phyloP scores from a whole-genome alignment of 2,797 vertebrate species.

The Sebastes matsubarae region DNA sequence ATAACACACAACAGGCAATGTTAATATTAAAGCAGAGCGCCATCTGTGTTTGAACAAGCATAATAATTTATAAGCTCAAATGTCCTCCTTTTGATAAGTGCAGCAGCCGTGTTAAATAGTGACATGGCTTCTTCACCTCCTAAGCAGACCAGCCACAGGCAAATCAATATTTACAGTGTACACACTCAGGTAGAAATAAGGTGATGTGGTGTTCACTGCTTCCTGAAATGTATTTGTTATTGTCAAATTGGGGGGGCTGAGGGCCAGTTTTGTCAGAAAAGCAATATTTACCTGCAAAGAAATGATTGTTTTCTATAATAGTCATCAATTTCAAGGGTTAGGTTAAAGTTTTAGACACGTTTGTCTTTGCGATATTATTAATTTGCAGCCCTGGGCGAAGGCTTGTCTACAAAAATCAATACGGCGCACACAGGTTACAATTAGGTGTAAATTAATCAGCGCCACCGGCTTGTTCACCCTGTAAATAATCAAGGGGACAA shows the following conservation, averaged over 20 bases:
- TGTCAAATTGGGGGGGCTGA: constrained; percentile 48
- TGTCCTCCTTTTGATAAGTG: constrained; percentile 22
- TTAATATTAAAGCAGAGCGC: neutral
- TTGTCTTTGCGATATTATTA: constrained; percentile 73
- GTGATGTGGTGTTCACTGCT: constrained; percentile 37
- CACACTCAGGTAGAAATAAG: constrained; percentile 83
- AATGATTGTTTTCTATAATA: constrained; percentile 64
- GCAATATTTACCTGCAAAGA: constrained; percentile 68
- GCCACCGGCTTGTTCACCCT: constrained; percentile 50
- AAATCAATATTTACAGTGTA: constrained; percentile 82
- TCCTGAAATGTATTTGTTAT: constrained; percentile 56
- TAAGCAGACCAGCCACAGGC: constrained; percentile 70
- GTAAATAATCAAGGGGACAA: constrained; percentile 72
- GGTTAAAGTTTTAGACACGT: constrained; percentile 71
- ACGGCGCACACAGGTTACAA: constrained; percentile 70
- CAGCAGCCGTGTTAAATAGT: constrained; percentile 50
- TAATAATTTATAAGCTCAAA: constrained; percentile 23
- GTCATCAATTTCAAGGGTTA: constrained; percentile 61
- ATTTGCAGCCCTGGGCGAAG: constrained; percentile 67
- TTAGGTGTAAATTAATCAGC: constrained; percentile 78
- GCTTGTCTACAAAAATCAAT: constrained; percentile 69
- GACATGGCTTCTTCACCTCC: constrained; percentile 80
- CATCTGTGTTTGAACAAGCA: constrained; percentile 13
- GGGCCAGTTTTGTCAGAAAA: constrained; percentile 63
- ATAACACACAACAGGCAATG: neutral